phyloP scores from a whole-genome alignment of 1,140 invertebrate species.

The Eriocheir sinensis region DNA sequence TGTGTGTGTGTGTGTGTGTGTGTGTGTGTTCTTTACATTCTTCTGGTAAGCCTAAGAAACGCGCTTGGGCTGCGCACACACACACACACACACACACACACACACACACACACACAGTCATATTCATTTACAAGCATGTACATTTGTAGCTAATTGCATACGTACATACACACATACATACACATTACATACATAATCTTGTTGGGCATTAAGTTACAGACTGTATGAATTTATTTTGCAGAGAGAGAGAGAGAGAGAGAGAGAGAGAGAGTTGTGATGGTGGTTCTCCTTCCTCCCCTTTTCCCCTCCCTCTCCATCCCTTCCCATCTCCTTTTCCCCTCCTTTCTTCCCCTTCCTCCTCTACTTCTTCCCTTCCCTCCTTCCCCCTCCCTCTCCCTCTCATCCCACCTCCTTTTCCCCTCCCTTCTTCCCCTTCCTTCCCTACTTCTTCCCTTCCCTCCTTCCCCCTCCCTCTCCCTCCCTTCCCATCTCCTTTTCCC shows the following conservation, averaged over 20 bases:
- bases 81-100: background rate
- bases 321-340: too few species aligned
- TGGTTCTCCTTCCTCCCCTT: too few species aligned
- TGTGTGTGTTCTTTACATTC: background rate
- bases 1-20: conserved; percentile 40
- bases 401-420: background rate
- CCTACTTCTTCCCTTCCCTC: background rate
- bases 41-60: too few species aligned
- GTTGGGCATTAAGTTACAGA: too few species aligned
- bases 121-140: too few species aligned
- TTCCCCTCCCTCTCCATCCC: too few species aligned
- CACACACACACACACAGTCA: background rate
- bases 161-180: too few species aligned
- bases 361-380: background rate
- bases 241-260: conserved; percentile 37
- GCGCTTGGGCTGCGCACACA: background rate
- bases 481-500: too few species aligned
- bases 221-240: too few species aligned
- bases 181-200: background rate
- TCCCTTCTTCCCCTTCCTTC: background rate
- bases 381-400: background rate
- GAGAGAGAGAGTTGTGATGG: too few species aligned
- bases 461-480: too few species aligned
- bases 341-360: background rate
- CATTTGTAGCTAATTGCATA: too few species aligned